A percentile compares a stretch with the other conserved stretches of the same genome.
These are phyloP conservation scores for Paramormyrops hopkinsi DNA, from an alignment of 2,797 vertebrate species.

Conservation along the genomic window DNA sequence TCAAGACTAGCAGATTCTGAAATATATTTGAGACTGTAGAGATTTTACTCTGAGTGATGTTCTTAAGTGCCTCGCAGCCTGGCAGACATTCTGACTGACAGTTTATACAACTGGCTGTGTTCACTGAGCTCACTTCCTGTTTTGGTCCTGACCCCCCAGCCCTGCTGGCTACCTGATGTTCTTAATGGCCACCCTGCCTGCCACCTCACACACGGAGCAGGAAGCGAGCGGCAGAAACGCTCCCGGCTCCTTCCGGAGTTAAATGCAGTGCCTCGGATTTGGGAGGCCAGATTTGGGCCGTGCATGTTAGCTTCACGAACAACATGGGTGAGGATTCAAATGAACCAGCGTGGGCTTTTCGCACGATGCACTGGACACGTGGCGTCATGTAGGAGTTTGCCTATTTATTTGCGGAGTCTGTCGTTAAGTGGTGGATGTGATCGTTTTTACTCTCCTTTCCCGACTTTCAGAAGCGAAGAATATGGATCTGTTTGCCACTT, in stretches of 20 bases:
- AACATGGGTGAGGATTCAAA: background rate
- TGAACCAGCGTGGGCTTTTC: background rate
- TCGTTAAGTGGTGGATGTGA: background rate
- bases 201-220: background rate
- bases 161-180: background rate
- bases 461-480: constrained; percentile 1
- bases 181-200: background rate
- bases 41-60: background rate
- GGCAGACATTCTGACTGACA: background rate
- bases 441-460: background rate
- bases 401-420: background rate
- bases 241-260: background rate
- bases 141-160: background rate
- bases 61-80: background rate
- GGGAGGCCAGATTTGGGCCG: background rate
- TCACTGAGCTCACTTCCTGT: background rate
- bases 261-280: background rate
- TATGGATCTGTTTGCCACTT: background rate
- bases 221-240: background rate
- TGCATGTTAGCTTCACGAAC: background rate
- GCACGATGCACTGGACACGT: background rate
- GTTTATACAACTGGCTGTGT: background rate
- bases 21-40: background rate
- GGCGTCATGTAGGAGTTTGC: background rate
- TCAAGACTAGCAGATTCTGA: background rate